Evolutionary conservation across 2,113 vertebrate genomes (phyloP).

Genomic region (Dicaeum eximium): DNA sequence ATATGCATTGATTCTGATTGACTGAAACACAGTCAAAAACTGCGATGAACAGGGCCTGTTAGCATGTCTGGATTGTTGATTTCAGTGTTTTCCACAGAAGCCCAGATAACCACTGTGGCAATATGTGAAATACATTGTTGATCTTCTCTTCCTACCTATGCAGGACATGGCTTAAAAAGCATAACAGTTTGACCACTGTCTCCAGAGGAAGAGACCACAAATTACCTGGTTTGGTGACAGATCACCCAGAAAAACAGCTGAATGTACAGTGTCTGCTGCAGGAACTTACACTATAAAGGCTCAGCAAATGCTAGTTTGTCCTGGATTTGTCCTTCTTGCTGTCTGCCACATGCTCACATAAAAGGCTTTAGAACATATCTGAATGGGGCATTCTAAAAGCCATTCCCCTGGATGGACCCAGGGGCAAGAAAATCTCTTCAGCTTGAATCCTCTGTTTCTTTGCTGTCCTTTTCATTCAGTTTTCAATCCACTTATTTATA

Average conservation of each 20-base stretch:
- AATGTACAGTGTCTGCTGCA: background rate
- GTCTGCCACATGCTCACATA: background rate
- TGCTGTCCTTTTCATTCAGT: slow-evolving; percentile 34
- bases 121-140: background rate
- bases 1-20: background rate
- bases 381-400: background rate
- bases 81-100: background rate
- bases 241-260: background rate
- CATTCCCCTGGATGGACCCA: background rate
- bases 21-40: background rate
- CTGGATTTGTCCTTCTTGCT: background rate
- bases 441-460: background rate
- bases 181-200: background rate
- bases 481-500: background rate
- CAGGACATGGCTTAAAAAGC: background rate
- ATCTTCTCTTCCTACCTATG: background rate
- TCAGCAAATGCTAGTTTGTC: background rate
- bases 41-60: background rate
- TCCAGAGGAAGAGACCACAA: background rate
- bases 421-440: background rate
- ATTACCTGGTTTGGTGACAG: background rate
- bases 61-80: background rate
- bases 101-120: background rate
- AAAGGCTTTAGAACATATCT: background rate
- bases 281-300: background rate